A percentile compares a stretch with the other conserved stretches of the same genome.
These are phyloP conservation scores for Cossypha dichroa DNA, from an alignment of 2,797 vertebrate species.

Conservation along the genomic window DNA sequence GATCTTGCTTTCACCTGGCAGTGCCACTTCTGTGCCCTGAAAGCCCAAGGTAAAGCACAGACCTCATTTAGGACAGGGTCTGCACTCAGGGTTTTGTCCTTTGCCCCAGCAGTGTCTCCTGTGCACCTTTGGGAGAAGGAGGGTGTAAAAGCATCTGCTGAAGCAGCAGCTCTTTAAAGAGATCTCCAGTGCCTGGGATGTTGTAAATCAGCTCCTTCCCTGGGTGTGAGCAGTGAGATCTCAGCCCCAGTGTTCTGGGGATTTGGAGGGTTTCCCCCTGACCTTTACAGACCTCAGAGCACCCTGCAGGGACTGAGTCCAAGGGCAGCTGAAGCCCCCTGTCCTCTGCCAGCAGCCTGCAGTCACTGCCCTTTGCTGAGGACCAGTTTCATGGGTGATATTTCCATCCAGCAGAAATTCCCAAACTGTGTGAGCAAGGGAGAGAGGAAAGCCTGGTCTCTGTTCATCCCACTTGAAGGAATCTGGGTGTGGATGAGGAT, in stretches of 20 bases:
- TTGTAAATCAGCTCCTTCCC: neutral
- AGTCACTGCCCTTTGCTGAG: neutral
- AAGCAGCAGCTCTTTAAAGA: neutral
- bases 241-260: neutral
- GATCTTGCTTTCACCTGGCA: neutral
- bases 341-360: neutral
- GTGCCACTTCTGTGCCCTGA: neutral
- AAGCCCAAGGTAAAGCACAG: neutral
- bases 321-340: neutral
- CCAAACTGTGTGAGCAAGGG: neutral
- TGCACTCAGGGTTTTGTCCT: neutral
- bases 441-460: neutral
- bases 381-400: neutral
- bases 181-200: neutral
- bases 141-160: neutral
- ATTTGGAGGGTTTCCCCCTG: neutral
- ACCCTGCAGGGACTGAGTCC: neutral
- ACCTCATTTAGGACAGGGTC: neutral
- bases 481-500: neutral
- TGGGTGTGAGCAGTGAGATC: neutral
- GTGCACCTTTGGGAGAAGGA: neutral
- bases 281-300: neutral
- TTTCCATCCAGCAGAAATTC: neutral
- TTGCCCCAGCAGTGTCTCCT: neutral
- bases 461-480: rapidly evolving